Percentiles rank a stretch among this genome's conserved stretches.
Evolutionary conservation across 1,140 invertebrate species (phyloP).

Genomic region (Ceratoteleas bidentatus): DNA sequence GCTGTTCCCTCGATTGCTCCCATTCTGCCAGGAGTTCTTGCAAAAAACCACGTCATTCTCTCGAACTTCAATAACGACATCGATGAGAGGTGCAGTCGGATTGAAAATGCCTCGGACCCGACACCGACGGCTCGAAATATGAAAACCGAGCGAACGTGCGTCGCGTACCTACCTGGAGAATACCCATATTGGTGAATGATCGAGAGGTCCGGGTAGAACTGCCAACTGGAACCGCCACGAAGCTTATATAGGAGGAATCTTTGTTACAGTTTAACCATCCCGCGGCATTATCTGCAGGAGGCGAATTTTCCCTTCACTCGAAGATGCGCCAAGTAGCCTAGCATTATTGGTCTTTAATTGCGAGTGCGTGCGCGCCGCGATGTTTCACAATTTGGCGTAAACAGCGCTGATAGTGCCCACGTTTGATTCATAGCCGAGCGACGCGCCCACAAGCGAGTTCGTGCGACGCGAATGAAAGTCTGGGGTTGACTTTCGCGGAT

Average conservation of each 20-base stretch:
- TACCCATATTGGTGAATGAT: slow-evolving; percentile 75
- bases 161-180: slow-evolving; percentile 71
- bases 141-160: slow-evolving; percentile 2
- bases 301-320: slow-evolving; percentile 75
- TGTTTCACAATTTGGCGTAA: slow-evolving; percentile 50
- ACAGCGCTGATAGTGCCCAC: slow-evolving; percentile 26
- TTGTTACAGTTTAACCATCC: slow-evolving; percentile 78
- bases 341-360: slow-evolving; percentile 73
- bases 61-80: slow-evolving; percentile 1
- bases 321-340: slow-evolving; percentile 35
- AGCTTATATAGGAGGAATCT: slow-evolving; percentile 78
- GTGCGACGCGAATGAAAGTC: slow-evolving; percentile 16
- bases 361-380: slow-evolving; percentile 67
- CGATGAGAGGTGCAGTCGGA: not conserved
- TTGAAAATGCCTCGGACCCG: not conserved
- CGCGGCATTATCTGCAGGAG: slow-evolving; percentile 68
- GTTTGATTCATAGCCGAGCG: slow-evolving; percentile 21
- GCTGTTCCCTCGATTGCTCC: not conserved
- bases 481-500: slow-evolving; percentile 14
- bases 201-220: slow-evolving; percentile 73
- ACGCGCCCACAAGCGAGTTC: slow-evolving; percentile 20
- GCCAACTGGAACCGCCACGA: slow-evolving; percentile 71
- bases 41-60: not conserved
- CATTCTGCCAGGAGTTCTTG: not conserved
- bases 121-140: not conserved